These are phyloP conservation scores for Macrobrachium rosenbergii DNA, from an alignment of 1,140 invertebrate species.

Conservation along the genomic window DNA sequence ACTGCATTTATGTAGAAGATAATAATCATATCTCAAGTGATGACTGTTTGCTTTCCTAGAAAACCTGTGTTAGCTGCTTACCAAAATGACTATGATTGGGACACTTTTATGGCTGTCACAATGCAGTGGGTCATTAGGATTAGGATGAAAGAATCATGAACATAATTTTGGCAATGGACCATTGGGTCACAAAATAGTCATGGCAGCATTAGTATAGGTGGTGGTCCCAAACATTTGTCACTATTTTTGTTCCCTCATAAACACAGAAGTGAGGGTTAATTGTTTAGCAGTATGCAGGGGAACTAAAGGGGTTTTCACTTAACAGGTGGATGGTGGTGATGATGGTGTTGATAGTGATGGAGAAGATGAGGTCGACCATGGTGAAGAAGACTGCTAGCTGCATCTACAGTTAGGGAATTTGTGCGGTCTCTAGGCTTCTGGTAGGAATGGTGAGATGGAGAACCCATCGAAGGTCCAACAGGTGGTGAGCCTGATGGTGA, in stretches of 20 bases:
- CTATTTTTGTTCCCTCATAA: constrained; percentile 14
- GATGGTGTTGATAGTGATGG: constrained; percentile 46
- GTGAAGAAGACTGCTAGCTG: constrained; percentile 44
- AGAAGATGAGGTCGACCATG: constrained; percentile 10
- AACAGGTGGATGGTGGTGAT: constrained; percentile 55
- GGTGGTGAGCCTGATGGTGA: constrained; percentile 31
- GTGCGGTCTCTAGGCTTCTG: constrained; percentile 60
- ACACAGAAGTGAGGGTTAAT: not conserved
- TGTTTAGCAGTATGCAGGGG: no score
- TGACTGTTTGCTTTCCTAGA: no score
- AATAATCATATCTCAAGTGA: no score
- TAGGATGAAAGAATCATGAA: no score
- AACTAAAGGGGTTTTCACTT: constrained; percentile 27
- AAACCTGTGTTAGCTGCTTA: no score
- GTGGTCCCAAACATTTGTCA: constrained; percentile 14
- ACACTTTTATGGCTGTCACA: no score
- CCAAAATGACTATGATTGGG: no score
- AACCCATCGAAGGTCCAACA: not conserved
- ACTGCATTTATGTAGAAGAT: no score
- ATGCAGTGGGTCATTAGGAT: no score
- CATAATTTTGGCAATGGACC: no score
- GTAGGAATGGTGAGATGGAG: constrained; percentile 41
- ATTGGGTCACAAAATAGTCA: no score
- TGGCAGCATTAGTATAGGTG: not conserved
- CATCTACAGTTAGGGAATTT: constrained; percentile 64